A percentile compares a stretch with the other conserved stretches of the same genome.
phyloP scores from a whole-genome alignment of 37 sponge, comb jelly and placozoan genomes.

The Spongia lamella region DNA sequence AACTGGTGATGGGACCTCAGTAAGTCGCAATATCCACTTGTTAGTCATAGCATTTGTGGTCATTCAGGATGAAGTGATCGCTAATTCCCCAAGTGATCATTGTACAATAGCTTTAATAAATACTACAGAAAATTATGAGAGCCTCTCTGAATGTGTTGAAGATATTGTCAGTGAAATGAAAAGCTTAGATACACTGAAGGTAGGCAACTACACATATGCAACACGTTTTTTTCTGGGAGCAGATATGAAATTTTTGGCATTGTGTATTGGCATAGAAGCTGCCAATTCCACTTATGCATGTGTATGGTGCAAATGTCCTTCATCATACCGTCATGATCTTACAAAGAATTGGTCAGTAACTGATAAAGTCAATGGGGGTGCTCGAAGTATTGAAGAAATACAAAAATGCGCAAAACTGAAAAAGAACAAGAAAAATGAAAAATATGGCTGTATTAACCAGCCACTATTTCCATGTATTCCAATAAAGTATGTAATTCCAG shows the following conservation, averaged over 20 bases:
- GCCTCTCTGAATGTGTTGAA: neutral
- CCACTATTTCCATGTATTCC: constrained; percentile 15
- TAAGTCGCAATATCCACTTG: neutral
- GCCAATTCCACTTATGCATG: constrained; percentile 8
- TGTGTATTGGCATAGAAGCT: constrained; percentile 4
- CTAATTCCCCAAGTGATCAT: constrained; percentile 4
- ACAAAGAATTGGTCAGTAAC: constrained; percentile 2
- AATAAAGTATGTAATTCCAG: constrained; percentile 11
- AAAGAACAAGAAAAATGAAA: neutral
- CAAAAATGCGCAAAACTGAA: neutral
- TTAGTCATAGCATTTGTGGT: constrained; percentile 1
- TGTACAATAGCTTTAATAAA: neutral
- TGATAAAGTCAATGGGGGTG: neutral
- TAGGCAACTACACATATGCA: neutral
- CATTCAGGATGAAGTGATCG: neutral
- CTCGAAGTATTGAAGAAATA: constrained; percentile 24
- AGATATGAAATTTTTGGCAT: constrained; percentile 14
- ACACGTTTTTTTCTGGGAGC: constrained; percentile 13
- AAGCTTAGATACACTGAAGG: neutral
- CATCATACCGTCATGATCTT: neutral
- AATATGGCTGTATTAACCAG: too few species aligned
- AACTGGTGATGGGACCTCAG: constrained; percentile 14
- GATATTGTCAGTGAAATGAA: neutral
- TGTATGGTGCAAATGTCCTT: constrained; percentile 26
- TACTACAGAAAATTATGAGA: constrained; percentile 4